phyloP scores from a whole-genome alignment of 2,888 invertebrate species.

The Conops quadrifasciatus region DNA sequence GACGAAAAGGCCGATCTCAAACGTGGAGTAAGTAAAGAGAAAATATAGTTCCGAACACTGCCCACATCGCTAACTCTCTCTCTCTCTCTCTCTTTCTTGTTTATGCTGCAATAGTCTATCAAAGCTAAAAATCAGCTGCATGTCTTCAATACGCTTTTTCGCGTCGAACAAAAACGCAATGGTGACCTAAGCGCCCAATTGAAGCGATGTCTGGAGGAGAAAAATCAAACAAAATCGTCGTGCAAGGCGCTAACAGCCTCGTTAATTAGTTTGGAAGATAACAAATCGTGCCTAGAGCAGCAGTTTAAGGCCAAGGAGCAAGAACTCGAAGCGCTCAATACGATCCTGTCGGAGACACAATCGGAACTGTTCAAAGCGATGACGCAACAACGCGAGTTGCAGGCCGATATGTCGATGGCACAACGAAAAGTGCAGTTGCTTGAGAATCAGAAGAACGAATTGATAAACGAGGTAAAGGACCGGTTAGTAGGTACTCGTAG shows the following conservation, averaged over 20 bases:
- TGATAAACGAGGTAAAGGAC: constrained; percentile 49
- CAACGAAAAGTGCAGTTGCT: constrained; percentile 53
- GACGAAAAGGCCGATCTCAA: constrained; percentile 56
- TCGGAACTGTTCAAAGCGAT: constrained; percentile 54
- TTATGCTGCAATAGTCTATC: constrained; percentile 47
- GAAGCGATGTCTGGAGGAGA: constrained; percentile 51
- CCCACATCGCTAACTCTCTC: too few species aligned
- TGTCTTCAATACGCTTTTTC: constrained; percentile 58
- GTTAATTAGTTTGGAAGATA: constrained; percentile 49
- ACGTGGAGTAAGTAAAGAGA: constrained; percentile 50
- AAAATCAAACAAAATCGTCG: constrained; percentile 49
- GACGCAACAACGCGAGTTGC: constrained; percentile 50
- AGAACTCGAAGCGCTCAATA: constrained; percentile 52
- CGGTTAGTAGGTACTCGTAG: too few species aligned
- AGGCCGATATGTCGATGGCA: constrained; percentile 51
- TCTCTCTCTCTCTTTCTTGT: background rate
- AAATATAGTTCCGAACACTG: too few species aligned
- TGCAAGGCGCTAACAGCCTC: constrained; percentile 50
- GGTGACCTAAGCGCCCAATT: constrained; percentile 55
- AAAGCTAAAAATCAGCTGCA: constrained; percentile 61
- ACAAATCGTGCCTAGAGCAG: constrained; percentile 49
- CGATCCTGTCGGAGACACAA: constrained; percentile 50
- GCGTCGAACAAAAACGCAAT: constrained; percentile 60
- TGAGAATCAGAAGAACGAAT: constrained; percentile 51
- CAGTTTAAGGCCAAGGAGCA: constrained; percentile 49